Percentiles rank a stretch among this genome's conserved stretches.
phyloP scores from a whole-genome alignment of 2,888 invertebrate species.

The Osmoderma eremita region DNA sequence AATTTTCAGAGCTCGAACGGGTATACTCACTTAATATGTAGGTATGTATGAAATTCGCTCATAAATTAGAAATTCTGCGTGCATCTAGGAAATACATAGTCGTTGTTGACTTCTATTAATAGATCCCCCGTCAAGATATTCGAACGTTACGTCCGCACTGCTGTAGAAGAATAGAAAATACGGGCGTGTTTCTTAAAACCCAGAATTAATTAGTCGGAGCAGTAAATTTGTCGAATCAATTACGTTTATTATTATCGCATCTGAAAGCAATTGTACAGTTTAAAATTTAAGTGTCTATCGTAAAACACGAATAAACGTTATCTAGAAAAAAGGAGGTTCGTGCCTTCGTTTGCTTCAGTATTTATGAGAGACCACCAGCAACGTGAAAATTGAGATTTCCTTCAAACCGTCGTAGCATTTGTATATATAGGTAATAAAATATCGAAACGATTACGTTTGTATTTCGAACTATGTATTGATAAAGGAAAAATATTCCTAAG shows the following conservation, averaged over 20 bases:
- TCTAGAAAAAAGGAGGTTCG: neutral
- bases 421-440: too few species aligned
- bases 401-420: too few species aligned
- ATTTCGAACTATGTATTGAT: too few species aligned
- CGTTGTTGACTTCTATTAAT: slow-evolving; percentile 13
- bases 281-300: slow-evolving; percentile 3
- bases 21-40: slow-evolving; percentile 15
- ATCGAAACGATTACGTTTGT: too few species aligned
- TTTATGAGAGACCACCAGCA: slow-evolving; percentile 4
- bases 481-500: too few species aligned
- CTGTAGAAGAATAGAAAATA: neutral
- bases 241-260: slow-evolving; percentile 2
- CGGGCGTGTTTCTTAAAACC: slow-evolving; percentile 11
- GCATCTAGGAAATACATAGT: slow-evolving; percentile 12
- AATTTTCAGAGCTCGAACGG: slow-evolving; percentile 6
- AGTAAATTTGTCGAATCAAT: slow-evolving; percentile 21
- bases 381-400: neutral
- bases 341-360: slow-evolving; percentile 1
- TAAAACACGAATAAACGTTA: neutral
- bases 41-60: slow-evolving; percentile 27
- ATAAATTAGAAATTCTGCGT: slow-evolving; percentile 24
- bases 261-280: neutral
- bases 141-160: neutral
- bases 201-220: slow-evolving; percentile 13
- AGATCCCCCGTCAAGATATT: slow-evolving; percentile 5